Evolutionary conservation across 1,140 invertebrate species (phyloP).

Genomic region (Penaeus vannamei): DNA sequence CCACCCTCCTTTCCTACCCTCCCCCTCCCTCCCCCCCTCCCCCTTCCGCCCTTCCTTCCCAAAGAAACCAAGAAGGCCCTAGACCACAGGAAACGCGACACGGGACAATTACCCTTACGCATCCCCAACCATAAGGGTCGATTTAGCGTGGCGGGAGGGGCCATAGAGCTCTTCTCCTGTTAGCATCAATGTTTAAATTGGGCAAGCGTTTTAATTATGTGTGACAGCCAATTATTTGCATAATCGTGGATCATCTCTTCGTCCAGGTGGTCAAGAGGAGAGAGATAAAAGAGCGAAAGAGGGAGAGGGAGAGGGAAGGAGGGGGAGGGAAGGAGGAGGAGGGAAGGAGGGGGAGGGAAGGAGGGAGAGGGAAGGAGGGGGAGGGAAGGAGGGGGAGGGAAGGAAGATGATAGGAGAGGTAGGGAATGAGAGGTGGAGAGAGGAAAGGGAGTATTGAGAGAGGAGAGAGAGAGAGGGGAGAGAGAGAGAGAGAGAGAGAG

Average conservation of each 20-base stretch:
- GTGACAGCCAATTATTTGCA: slow-evolving; percentile 56
- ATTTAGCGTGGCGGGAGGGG: not conserved
- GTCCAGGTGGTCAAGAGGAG: slow-evolving; percentile 41
- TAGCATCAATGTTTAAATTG: slow-evolving; percentile 59
- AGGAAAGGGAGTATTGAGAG: not conserved
- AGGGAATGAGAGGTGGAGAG: too few relatives aligned
- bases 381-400: not conserved
- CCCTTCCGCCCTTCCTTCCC: too few relatives aligned
- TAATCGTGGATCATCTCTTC: slow-evolving; percentile 47
- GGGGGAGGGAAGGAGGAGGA: not conserved
- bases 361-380: not conserved
- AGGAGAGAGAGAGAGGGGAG: not conserved
- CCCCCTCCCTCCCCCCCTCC: too few relatives aligned
- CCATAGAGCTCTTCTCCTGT: too few relatives aligned
- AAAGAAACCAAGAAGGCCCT: too few relatives aligned
- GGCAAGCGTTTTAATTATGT: slow-evolving; percentile 54
- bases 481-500: not conserved
- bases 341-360: not conserved
- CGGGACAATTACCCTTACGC: not conserved
- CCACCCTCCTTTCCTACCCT: too few relatives aligned
- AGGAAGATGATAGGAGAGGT: too few relatives aligned
- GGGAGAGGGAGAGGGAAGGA: not conserved
- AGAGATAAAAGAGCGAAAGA: not conserved
- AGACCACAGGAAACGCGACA: not conserved
- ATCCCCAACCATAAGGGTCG: not conserved